phyloP scores from a whole-genome alignment of 2,888 invertebrate genomes.

The Campoletis raptor region DNA sequence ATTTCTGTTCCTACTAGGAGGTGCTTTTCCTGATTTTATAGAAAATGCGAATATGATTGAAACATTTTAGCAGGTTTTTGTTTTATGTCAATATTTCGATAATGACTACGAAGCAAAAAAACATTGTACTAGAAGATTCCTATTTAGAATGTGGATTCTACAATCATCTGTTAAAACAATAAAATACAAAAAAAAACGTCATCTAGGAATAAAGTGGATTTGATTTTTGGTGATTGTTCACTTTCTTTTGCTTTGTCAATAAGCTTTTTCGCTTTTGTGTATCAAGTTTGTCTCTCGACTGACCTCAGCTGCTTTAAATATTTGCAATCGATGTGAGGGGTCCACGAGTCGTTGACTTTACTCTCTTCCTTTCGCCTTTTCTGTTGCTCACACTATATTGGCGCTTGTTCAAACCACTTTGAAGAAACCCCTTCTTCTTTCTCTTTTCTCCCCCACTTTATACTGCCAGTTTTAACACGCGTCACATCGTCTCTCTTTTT shows the following conservation, averaged over 20 bases:
- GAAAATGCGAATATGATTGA: slow-evolving; percentile 16
- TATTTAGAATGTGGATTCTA: background rate
- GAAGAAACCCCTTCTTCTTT: background rate
- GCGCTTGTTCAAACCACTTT: slow-evolving; percentile 23
- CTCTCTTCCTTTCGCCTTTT: slow-evolving; percentile 43
- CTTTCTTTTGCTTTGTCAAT: background rate
- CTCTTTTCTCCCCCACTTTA: background rate
- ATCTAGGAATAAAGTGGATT: background rate
- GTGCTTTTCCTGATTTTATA: background rate
- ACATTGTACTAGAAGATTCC: background rate
- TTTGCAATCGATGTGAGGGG: slow-evolving; percentile 81
- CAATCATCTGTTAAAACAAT: background rate
- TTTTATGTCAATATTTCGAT: background rate
- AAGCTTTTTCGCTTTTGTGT: slow-evolving; percentile 16
- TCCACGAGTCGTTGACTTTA: slow-evolving; percentile 80
- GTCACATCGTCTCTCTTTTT: slow-evolving; percentile 20
- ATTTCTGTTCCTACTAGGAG: background rate
- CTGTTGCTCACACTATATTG: slow-evolving; percentile 3
- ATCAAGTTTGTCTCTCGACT: slow-evolving; percentile 56
- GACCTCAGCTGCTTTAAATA: slow-evolving; percentile 81
- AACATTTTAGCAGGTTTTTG: background rate
- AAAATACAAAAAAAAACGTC: background rate
- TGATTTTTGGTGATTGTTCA: background rate
- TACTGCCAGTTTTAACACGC: slow-evolving; percentile 38
- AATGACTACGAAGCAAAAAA: background rate